Evolutionary conservation across 1,140 invertebrate genomes (phyloP).

Genomic region (Eriosoma lanigerum): DNA sequence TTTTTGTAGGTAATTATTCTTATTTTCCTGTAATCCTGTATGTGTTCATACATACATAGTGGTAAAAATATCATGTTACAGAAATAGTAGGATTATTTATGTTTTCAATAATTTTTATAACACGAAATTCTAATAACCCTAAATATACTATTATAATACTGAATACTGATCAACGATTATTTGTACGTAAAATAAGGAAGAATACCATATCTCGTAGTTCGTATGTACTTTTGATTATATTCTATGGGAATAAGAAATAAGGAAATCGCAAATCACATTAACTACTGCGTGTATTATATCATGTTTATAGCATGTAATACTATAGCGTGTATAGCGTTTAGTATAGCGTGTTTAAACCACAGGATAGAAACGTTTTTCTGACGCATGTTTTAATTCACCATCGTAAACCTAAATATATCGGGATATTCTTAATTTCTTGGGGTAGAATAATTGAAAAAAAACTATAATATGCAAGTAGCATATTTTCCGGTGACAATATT

Average conservation of each 20-base stretch:
- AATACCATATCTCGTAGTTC: too few species aligned
- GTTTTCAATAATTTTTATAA: too few species aligned
- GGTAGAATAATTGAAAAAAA: not conserved
- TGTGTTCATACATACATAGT: slow-evolving; percentile 16
- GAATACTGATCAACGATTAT: not conserved
- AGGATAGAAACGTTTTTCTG: slow-evolving; percentile 24
- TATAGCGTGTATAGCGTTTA: too few species aligned
- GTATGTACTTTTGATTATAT: too few species aligned
- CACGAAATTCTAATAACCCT: too few species aligned
- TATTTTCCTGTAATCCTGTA: not conserved
- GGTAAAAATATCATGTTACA: not conserved
- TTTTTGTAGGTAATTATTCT: too few species aligned
- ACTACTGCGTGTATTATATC: too few species aligned
- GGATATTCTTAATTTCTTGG: too few species aligned
- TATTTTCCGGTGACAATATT: not conserved
- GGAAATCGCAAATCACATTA: slow-evolving; percentile 13
- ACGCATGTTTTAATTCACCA: slow-evolving; percentile 1
- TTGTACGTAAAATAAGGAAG: slow-evolving; percentile 1
- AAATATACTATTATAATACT: too few species aligned
- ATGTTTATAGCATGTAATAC: too few species aligned
- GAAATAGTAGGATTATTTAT: too few species aligned
- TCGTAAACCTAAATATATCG: not conserved
- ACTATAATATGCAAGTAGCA: not conserved
- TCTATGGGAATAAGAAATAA: not conserved
- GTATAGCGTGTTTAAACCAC: not conserved